A percentile compares a stretch with the other conserved stretches of the same genome.
These are phyloP conservation scores for Prenolepis imparis DNA, from an alignment of 2,888 invertebrate genomes.

Conservation along the genomic window DNA sequence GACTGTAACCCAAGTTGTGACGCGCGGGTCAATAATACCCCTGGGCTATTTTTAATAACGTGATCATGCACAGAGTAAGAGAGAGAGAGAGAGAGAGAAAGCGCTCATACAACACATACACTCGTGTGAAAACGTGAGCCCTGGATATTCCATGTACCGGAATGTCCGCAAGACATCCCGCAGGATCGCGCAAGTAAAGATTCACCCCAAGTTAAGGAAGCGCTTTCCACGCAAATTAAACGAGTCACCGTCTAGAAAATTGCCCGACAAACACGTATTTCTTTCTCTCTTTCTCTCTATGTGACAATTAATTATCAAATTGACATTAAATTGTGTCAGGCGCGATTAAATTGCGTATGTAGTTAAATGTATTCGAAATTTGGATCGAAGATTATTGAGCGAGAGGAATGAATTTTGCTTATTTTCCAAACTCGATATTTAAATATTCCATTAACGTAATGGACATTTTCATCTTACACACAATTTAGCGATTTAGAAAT, in stretches of 20 bases:
- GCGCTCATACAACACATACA: background rate
- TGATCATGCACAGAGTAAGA: slow-evolving; percentile 38
- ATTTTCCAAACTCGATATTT: background rate
- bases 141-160: background rate
- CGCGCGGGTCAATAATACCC: slow-evolving; percentile 78
- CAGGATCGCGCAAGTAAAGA: slow-evolving; percentile 24
- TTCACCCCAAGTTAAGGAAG: slow-evolving; percentile 9
- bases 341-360: background rate
- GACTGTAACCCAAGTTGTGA: slow-evolving; percentile 76
- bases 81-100: background rate
- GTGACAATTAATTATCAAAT: slow-evolving; percentile 1
- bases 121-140: background rate
- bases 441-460: background rate
- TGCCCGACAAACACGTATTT: background rate
- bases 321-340: background rate
- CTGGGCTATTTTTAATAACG: slow-evolving; percentile 79
- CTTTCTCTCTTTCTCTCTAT: background rate
- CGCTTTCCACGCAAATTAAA: background rate
- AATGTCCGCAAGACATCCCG: slow-evolving; percentile 33
- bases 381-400: background rate
- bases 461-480: background rate
- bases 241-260: slow-evolving; percentile 10
- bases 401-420: background rate
- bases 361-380: background rate
- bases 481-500: slow-evolving; percentile 3